Conservation (phyloP, 2,113 vertebrate species). For the Chamaea fasciata region DNA sequence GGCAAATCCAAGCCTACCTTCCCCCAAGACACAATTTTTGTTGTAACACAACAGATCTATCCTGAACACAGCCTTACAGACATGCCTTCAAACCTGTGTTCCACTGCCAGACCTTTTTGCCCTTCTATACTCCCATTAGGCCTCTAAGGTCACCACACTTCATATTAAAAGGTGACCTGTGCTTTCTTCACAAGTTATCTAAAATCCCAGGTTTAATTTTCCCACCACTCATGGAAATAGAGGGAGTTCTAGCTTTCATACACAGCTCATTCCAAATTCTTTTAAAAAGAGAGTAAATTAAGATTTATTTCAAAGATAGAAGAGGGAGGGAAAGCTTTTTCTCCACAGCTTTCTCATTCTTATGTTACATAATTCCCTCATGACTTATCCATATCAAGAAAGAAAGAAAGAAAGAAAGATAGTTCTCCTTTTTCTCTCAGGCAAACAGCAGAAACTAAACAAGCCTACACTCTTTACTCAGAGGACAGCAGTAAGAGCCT, state of each 20-base stretch:
- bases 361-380: background rate
- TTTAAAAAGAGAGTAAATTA: background rate
- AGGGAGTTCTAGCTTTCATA: background rate
- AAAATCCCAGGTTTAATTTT: background rate
- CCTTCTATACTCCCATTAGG: background rate
- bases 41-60: background rate
- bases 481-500: background rate
- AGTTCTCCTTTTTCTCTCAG: background rate
- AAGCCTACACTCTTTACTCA: background rate
- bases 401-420: background rate
- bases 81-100: background rate
- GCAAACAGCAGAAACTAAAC: background rate
- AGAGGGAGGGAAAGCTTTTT: background rate
- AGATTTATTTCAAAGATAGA: background rate
- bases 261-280: background rate
- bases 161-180: background rate
- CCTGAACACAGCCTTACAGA: background rate
- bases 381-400: background rate
- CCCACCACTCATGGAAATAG: background rate
- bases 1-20: background rate
- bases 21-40: background rate
- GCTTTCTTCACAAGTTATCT: background rate
- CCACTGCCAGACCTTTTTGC: background rate
- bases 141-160: background rate
- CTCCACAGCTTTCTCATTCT: background rate